Percentiles rank a stretch among this genome's conserved stretches.
phyloP scores from a whole-genome alignment of 2,888 invertebrate genomes.

The Apoderus coryli region DNA sequence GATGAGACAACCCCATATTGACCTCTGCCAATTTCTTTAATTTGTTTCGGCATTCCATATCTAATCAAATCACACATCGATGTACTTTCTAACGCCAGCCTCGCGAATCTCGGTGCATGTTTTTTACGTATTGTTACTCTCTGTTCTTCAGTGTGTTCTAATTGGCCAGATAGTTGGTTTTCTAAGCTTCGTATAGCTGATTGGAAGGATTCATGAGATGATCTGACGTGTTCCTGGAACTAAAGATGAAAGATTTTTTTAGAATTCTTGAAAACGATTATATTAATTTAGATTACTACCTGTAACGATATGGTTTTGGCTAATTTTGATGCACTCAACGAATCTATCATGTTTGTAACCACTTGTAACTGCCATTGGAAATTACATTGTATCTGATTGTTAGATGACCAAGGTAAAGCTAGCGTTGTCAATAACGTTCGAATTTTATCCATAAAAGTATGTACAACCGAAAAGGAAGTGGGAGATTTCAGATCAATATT shows the following conservation, averaged over 20 bases:
- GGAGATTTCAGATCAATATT: slow-evolving; percentile 56
- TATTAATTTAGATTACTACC: slow-evolving; percentile 22
- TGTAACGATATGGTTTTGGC: slow-evolving; percentile 55
- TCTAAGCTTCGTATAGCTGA: slow-evolving; percentile 56
- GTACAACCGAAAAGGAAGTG: slow-evolving; percentile 46
- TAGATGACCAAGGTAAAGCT: slow-evolving; percentile 43
- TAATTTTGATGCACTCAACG: slow-evolving; percentile 53
- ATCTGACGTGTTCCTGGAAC: slow-evolving; percentile 60
- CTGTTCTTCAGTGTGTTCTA: slow-evolving; percentile 70
- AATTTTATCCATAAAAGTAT: slow-evolving; percentile 49
- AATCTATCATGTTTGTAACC: slow-evolving; percentile 51
- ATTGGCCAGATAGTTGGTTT: slow-evolving; percentile 49
- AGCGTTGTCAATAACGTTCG: slow-evolving; percentile 47
- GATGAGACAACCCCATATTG: slow-evolving; percentile 84
- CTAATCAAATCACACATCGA: slow-evolving; percentile 66
- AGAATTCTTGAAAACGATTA: not conserved
- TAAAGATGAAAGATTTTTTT: slow-evolving; percentile 25
- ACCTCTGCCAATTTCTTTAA: slow-evolving; percentile 59
- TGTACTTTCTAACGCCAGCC: slow-evolving; percentile 68
- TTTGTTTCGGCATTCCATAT: slow-evolving; percentile 53
- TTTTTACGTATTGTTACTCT: slow-evolving; percentile 60
- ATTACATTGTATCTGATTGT: slow-evolving; percentile 28
- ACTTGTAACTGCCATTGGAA: slow-evolving; percentile 57
- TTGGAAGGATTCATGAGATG: slow-evolving; percentile 66
- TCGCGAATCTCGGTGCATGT: slow-evolving; percentile 67